Percentiles rank a stretch among this genome's conserved stretches.
phyloP scores from a whole-genome alignment of 2,888 invertebrate genomes.

The Mamestra brassicae region DNA sequence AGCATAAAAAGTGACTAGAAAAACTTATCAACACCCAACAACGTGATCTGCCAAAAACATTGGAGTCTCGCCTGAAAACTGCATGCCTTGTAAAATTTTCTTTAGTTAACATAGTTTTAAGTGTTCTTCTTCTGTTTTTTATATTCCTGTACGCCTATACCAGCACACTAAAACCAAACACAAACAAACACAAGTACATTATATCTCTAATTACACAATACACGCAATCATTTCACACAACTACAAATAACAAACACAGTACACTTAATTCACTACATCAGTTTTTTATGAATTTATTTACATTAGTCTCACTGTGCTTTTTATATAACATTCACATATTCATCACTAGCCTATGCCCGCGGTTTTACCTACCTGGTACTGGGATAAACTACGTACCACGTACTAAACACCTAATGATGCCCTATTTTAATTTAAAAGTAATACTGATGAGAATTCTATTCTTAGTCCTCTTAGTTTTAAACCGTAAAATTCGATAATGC shows the following conservation, averaged over 20 bases:
- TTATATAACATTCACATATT: no score
- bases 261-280: no score
- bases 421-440: no score
- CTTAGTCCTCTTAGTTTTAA: no score
- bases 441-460: no score
- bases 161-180: neutral
- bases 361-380: no score
- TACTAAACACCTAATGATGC: no score
- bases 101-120: neutral
- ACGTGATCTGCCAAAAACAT: neutral
- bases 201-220: neutral
- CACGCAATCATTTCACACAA: neutral
- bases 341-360: no score
- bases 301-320: no score
- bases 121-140: neutral
- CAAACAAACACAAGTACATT: neutral
- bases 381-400: no score
- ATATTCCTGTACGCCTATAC: neutral
- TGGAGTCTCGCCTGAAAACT: neutral
- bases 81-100: neutral
- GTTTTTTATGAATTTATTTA: no score
- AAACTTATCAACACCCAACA: neutral
- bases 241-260: neutral
- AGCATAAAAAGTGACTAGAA: neutral
- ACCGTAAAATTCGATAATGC: no score